Evolutionary conservation across 1,140 invertebrate species (phyloP), one percentile per base, ranked within the genome.

Genomic region (Ruditapes philippinarum): DNA sequence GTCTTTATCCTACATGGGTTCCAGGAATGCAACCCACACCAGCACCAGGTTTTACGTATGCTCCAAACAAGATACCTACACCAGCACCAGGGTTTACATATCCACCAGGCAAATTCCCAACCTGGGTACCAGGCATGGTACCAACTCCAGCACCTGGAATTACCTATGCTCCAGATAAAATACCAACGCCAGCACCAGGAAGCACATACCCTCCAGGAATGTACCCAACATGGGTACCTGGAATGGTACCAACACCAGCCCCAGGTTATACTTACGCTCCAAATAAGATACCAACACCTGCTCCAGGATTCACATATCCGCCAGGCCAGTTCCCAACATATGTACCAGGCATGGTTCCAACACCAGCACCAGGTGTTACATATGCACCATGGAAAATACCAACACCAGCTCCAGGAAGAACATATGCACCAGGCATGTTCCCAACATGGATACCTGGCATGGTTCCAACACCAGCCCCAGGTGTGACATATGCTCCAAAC

Each of bases 291-390:
- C 87, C 81, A 49, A 91, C 91, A 45, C 93, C 92, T 33, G 65
- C 76, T 1, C 91, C 92, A 54, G 91, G 91, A 11, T 70, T 80
- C 70, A 93, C 93, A 22, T 92, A 91, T 81, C 90, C 91, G 14
- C 93, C 93, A 78, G 51, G 57, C 1, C 70, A 89, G 19, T 84
- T 82, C 57, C 92, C 91, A 68, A 85, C 86, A 65, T 54, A 25
- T 33, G 74, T 68, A 49, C 90, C 91, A 25, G 80, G 62, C 14
- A 70, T 86, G 49, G 54, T 85, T 38, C 92, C 88, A 73, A 82
- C 76, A 33, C 83, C 84, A 33, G 84, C 84, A 36, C 84, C 84
- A 49, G 84, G 74, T 74, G 31, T 28, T 62, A 38, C 73, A 57
- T 86, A 80, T 70, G 82, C 82, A 28, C 87, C 86, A 81, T 70